These are phyloP conservation scores for Mythimna ferrago DNA, from an alignment of 2,888 invertebrate species.

Conservation along the genomic window DNA sequence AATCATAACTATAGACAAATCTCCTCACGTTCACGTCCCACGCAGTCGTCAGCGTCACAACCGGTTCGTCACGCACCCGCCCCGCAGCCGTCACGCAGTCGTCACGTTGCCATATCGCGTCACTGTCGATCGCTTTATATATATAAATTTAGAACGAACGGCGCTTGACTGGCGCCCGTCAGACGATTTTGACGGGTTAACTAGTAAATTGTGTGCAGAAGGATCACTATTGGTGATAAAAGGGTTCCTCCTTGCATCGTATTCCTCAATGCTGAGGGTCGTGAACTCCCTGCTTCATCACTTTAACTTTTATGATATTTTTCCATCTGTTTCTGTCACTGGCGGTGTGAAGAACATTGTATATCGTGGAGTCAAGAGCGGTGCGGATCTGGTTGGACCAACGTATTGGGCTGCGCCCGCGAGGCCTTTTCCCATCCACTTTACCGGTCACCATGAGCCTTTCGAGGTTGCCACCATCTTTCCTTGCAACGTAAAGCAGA, in stretches of 20 bases:
- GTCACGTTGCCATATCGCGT: constrained; percentile 81
- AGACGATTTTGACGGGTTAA: constrained; percentile 78
- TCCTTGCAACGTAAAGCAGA: no score
- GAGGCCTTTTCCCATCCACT: no score
- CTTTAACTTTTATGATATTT: no score
- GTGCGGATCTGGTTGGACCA: no score
- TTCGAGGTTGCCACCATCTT: no score
- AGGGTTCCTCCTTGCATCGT: neutral
- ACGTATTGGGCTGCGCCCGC: no score
- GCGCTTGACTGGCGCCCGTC: constrained; percentile 79
- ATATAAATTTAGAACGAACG: constrained; percentile 81
- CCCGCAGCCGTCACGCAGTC: constrained; percentile 56
- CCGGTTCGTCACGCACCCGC: constrained; percentile 38
- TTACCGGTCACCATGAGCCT: no score
- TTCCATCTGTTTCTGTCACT: no score
- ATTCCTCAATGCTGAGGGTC: no score
- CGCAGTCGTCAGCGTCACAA: constrained; percentile 56
- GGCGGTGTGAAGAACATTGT: no score
- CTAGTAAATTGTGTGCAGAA: constrained; percentile 30
- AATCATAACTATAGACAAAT: constrained; percentile 27
- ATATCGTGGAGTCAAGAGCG: no score
- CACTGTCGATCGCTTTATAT: constrained; percentile 83
- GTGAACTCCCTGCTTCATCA: no score
- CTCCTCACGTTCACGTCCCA: constrained; percentile 26
- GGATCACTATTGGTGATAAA: neutral